Evolutionary conservation across 2,797 vertebrate species (phyloP).

Genomic region (Typhlichthys subterraneus): DNA sequence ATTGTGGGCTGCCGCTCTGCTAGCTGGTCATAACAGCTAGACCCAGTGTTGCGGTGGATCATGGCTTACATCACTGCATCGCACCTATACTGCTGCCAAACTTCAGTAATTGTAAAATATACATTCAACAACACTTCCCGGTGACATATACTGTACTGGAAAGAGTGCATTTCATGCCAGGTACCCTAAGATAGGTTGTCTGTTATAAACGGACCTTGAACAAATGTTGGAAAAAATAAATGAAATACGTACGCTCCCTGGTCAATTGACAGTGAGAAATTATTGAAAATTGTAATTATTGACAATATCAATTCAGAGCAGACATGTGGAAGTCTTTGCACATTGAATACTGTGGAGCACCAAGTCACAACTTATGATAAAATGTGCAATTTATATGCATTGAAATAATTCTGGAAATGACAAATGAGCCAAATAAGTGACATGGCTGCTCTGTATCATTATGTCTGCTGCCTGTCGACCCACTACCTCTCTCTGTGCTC

Average conservation of each 20-base stretch:
- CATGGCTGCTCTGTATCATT: conserved; percentile 71
- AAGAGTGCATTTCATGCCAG: neutral
- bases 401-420: conserved; percentile 69
- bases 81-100: conserved; percentile 49
- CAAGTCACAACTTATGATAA: conserved; percentile 59
- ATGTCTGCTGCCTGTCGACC: conserved; percentile 72
- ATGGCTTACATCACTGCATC: conserved; percentile 57
- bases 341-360: conserved; percentile 32
- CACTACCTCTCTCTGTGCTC: conserved; percentile 58
- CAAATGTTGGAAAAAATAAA: conserved; percentile 14
- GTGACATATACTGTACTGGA: neutral
- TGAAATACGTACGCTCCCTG: conserved; percentile 1
- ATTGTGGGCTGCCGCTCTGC: conserved; percentile 80
- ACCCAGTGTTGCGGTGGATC: conserved; percentile 66
- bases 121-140: conserved; percentile 14
- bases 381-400: conserved; percentile 76
- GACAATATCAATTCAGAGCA: conserved; percentile 19
- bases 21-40: conserved; percentile 73
- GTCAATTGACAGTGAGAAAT: conserved; percentile 1
- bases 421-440: conserved; percentile 79
- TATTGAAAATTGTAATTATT: conserved; percentile 1
- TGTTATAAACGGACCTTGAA: conserved; percentile 21
- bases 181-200: neutral
- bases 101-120: conserved; percentile 66
- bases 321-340: conserved; percentile 26